Conservation (phyloP, 2,888 invertebrate genomes). For the Seladonia tumulorum region DNA sequence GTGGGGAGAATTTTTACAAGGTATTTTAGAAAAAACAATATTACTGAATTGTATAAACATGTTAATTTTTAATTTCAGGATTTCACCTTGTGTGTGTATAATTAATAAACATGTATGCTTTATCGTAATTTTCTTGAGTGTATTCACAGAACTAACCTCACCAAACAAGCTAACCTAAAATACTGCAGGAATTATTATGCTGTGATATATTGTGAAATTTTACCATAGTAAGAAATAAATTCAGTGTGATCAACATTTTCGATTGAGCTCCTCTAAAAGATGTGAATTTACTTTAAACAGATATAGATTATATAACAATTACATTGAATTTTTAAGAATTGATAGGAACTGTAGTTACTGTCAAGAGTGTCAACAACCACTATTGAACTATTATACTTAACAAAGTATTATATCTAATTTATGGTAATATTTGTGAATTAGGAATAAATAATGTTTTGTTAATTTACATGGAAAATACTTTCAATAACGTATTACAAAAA, state of each 20-base stretch:
- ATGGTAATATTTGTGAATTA: background rate
- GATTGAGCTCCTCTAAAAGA: constrained; percentile 17
- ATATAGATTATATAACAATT: constrained; percentile 55
- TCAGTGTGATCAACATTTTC: constrained; percentile 37
- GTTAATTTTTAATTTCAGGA: constrained; percentile 23
- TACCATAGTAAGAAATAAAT: constrained; percentile 39
- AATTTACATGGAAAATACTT: constrained; percentile 15
- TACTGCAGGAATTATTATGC: constrained; percentile 50
- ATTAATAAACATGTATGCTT: constrained; percentile 29
- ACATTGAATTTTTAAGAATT: constrained; percentile 36
- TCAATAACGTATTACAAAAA: constrained; percentile 3
- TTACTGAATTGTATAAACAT: constrained; percentile 42
- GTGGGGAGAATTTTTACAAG: constrained; percentile 84
- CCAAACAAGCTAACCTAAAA: constrained; percentile 82
- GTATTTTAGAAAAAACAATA: constrained; percentile 73
- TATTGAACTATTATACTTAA: constrained; percentile 36
- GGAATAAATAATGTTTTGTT: background rate
- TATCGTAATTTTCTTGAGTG: constrained; percentile 26
- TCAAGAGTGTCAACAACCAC: constrained; percentile 69
- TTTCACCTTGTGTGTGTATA: constrained; percentile 37
- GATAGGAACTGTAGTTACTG: constrained; percentile 56
- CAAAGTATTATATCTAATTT: constrained; percentile 20
- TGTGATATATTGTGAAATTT: constrained; percentile 58
- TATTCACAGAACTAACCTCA: constrained; percentile 74
- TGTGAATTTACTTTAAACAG: constrained; percentile 35